Percentiles rank a stretch among this genome's conserved stretches.
These are phyloP conservation scores for Tokudaia muenninki DNA, from an alignment of 2,797 vertebrate species.

Conservation along the genomic window DNA sequence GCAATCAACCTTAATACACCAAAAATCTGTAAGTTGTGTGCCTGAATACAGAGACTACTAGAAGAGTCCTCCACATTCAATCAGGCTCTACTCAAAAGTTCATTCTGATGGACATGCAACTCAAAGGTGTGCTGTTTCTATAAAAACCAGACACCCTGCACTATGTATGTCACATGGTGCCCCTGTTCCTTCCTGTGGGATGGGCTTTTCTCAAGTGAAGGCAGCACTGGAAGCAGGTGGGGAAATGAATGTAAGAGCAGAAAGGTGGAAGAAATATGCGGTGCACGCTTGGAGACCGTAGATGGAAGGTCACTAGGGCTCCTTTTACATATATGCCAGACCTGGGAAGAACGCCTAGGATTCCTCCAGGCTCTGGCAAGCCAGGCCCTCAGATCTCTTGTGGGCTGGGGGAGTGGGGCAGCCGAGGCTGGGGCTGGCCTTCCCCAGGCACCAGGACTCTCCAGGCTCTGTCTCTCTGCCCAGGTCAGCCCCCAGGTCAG, in stretches of 20 bases:
- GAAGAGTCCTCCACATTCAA: not conserved
- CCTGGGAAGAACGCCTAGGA: slow-evolving; percentile 13
- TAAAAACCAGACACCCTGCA: not conserved
- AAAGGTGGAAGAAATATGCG: not conserved
- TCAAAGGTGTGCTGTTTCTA: not conserved
- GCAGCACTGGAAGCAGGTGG: not conserved
- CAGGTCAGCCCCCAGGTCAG: not conserved
- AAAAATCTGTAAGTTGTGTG: not conserved
- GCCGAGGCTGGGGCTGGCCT: not conserved
- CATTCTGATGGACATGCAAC: not conserved
- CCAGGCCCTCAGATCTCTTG: not conserved
- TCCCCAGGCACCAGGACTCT: not conserved
- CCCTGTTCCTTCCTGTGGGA: not conserved
- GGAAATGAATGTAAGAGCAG: not conserved
- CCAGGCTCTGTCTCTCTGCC: not conserved
- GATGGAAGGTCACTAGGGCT: not conserved
- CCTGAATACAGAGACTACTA: not conserved
- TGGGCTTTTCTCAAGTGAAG: slow-evolving; percentile 4
- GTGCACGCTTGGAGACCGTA: not conserved
- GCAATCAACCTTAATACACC: not conserved
- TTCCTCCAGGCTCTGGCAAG: not conserved
- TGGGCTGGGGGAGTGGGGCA: not conserved
- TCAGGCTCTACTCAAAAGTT: not conserved
- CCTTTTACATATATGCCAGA: not conserved
- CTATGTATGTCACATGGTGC: not conserved